A percentile compares a stretch with the other conserved stretches of the same genome.
phyloP scores from a whole-genome alignment of 2,113 vertebrate species.

The Syngnathus typhle region DNA sequence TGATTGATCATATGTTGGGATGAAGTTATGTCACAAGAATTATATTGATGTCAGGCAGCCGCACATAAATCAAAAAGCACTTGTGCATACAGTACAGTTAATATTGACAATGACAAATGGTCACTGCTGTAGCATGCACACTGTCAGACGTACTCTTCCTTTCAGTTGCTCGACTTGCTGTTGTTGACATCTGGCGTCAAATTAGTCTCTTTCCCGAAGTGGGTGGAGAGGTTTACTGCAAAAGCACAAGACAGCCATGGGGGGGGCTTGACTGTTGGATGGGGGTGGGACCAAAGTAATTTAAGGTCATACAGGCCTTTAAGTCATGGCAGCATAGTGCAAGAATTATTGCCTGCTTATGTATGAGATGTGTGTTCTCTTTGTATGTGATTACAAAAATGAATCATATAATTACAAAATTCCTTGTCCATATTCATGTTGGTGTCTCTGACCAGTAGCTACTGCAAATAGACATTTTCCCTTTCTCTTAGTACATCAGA shows the following conservation, averaged over 20 bases:
- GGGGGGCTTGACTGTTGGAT: constrained; percentile 47
- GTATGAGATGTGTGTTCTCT: constrained; percentile 16
- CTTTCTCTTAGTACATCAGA: neutral
- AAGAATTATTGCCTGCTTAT: constrained; percentile 35
- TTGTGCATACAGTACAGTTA: neutral
- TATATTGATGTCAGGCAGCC: constrained; percentile 4
- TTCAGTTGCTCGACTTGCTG: constrained; percentile 30
- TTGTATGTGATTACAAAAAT: constrained; percentile 14
- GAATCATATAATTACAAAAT: neutral
- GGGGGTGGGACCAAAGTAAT: constrained; percentile 37
- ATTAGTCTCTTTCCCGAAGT: constrained; percentile 15
- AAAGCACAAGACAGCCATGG: constrained; percentile 34
- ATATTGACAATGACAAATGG: neutral
- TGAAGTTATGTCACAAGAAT: constrained; percentile 1
- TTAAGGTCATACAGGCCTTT: constrained; percentile 66
- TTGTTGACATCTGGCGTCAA: constrained; percentile 44
- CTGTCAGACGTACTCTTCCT: neutral
- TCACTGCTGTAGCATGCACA: neutral
- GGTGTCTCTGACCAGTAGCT: constrained; percentile 7
- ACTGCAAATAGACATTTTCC: neutral
- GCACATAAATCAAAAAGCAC: constrained; percentile 7
- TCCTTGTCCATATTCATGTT: constrained; percentile 28
- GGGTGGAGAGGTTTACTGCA: constrained; percentile 26
- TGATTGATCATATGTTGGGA: neutral
- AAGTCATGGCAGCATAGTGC: constrained; percentile 29